Evolutionary conservation across 1,140 invertebrate species (phyloP).

Genomic region (Drosophila watanabei): DNA sequence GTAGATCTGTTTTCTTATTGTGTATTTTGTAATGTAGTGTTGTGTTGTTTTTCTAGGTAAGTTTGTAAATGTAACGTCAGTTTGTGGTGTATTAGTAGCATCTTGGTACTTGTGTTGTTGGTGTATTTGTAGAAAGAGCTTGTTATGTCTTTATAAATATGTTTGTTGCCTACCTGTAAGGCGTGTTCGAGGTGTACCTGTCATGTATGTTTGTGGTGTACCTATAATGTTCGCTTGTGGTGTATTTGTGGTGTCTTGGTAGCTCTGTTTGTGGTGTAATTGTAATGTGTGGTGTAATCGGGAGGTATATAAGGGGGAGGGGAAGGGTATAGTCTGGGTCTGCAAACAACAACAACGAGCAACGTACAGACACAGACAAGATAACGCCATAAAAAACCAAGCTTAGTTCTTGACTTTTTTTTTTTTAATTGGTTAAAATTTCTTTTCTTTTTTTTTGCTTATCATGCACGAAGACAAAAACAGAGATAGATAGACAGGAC

Average conservation of each 20-base stretch:
- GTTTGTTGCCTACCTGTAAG: not conserved
- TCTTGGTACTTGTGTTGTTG: not conserved
- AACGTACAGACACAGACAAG: slow-evolving; percentile 60
- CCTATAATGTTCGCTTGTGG: no score
- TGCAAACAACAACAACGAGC: slow-evolving; percentile 59
- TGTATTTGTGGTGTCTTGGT: not conserved
- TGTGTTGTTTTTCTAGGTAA: not conserved
- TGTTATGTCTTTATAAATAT: not conserved
- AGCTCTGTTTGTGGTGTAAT: not conserved
- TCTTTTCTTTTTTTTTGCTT: slow-evolving; percentile 18
- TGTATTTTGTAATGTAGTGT: not conserved
- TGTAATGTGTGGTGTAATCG: not conserved
- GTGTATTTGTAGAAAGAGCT: not conserved
- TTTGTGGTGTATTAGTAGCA: not conserved
- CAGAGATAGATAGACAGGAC: slow-evolving; percentile 28
- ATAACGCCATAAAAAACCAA: slow-evolving; percentile 34
- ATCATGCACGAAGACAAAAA: slow-evolving; percentile 58
- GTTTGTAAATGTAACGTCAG: no score
- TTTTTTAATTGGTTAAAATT: slow-evolving; percentile 1
- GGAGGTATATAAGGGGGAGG: slow-evolving; percentile 6
- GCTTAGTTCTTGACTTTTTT: slow-evolving; percentile 16
- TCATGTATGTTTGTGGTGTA: not conserved
- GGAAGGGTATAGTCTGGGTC: slow-evolving; percentile 24
- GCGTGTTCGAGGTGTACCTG: not conserved
- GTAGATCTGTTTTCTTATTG: no score